Conservation (phyloP, 2,888 invertebrate species). For the Ypsolopha sequella region DNA sequence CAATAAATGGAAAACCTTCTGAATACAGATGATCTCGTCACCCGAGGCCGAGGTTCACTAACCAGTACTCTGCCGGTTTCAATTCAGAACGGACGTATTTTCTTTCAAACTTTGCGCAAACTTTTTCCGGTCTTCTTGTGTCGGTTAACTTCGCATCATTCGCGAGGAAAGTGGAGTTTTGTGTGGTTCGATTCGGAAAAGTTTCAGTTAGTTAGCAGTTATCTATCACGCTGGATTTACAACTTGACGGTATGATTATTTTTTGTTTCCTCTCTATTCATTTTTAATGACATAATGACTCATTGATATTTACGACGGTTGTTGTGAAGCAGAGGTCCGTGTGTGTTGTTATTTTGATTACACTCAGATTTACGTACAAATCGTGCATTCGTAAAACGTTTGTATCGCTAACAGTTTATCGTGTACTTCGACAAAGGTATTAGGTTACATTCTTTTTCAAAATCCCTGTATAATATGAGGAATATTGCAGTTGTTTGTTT, state of each 20-base stretch:
- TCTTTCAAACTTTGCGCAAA: background rate
- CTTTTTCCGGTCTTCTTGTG: slow-evolving; percentile 15
- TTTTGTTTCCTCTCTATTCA: too few relatives aligned
- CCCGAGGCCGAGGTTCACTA: background rate
- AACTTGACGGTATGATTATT: slow-evolving; percentile 33
- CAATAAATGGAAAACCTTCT: background rate
- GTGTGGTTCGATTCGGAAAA: slow-evolving; percentile 16
- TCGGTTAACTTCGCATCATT: slow-evolving; percentile 36
- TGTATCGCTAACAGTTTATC: too few relatives aligned
- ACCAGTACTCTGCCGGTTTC: slow-evolving; percentile 35
- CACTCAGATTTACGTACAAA: background rate
- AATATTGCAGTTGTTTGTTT: too few relatives aligned
- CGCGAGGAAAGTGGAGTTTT: slow-evolving; percentile 26
- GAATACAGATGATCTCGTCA: background rate
- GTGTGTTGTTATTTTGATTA: background rate
- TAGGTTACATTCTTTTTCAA: too few relatives aligned
- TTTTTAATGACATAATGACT: too few relatives aligned
- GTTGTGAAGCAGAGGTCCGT: too few relatives aligned
- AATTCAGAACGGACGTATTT: slow-evolving; percentile 26
- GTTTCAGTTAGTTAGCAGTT: slow-evolving; percentile 14
- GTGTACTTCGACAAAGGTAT: too few relatives aligned
- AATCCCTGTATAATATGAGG: too few relatives aligned
- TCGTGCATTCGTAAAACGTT: background rate
- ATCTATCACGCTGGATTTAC: slow-evolving; percentile 48
- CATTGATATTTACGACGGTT: too few relatives aligned